Evolutionary conservation across 1,140 invertebrate species (phyloP), one percentile per base, ranked within the genome.

Genomic region (Drosophila navojoa): DNA sequence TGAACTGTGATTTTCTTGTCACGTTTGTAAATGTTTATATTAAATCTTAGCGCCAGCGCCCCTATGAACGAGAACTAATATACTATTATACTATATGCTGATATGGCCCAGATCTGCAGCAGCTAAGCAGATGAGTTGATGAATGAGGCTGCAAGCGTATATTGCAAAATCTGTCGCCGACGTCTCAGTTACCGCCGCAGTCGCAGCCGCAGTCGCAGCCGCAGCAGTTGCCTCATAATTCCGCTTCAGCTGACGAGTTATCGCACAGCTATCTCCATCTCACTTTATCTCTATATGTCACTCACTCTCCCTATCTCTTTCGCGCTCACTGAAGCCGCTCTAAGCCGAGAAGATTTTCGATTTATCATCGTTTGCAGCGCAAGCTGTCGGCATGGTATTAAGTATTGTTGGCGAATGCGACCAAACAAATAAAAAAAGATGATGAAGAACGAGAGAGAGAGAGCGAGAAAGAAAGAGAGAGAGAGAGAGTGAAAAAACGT

Each of bases 351-450:
- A 87, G 84, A 87, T 89, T 82, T 82, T 74, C 82, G 82, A 87
- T 87, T 87, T 87, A 87, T 87, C 82, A 87, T 89, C 84, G 81
- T 89, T 87, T 81, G 82, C 62, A 82, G 82, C 55, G 52, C 84
- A 69, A 69, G 79, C 79, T 86, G 81, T 73, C 77, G 77, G 74
- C 81, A 75, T 69, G 76, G 81, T 70, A 86, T 82, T 87, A 87
- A 87, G 78, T 78, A 87, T 86, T 82, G 71, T 85, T 76, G 78
- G 53, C 72, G 68, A 62, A 70, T 63, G 52, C 67, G 25, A 61
- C 63, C 22, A 45, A 61, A 47, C 45, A 62, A 49, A 50, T 45
- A 49, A 61, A 54, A 54, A 52, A 58, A 38, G 19, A 63, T 45
- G 42, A 45, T 16, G 42, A 40, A n/a, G 25, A 50, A 22, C 22